A percentile compares a stretch with the other conserved stretches of the same genome.
These are phyloP conservation scores for Neoaliturus tenellus DNA, from an alignment of 2,888 invertebrate species.

Conservation along the genomic window DNA sequence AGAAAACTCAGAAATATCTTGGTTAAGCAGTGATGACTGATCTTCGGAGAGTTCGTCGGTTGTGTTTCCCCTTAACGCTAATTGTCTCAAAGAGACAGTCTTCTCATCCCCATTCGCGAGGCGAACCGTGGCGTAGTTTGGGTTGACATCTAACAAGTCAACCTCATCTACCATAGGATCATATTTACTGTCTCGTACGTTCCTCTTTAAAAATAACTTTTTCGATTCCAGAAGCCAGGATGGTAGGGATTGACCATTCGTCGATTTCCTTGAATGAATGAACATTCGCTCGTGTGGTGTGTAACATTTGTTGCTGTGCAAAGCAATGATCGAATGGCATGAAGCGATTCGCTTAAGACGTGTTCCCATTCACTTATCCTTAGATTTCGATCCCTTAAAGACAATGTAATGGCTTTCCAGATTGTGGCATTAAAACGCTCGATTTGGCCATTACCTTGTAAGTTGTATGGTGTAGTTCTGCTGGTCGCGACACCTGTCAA, in stretches of 20 bases:
- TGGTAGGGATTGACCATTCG: slow-evolving; percentile 59
- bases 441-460: slow-evolving; percentile 57
- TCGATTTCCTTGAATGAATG: slow-evolving; percentile 57
- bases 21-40: too few species aligned
- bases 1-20: too few species aligned
- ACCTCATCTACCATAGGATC: slow-evolving; percentile 60
- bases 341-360: neutral
- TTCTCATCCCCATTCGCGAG: slow-evolving; percentile 59
- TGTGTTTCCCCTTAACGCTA: too few species aligned
- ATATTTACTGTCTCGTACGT: slow-evolving; percentile 59
- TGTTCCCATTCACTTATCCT: slow-evolving; percentile 45
- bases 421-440: slow-evolving; percentile 10
- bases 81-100: too few species aligned
- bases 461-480: slow-evolving; percentile 61
- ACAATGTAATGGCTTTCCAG: neutral
- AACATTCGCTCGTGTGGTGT: too few species aligned
- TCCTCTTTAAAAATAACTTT: slow-evolving; percentile 59
- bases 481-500: slow-evolving; percentile 58
- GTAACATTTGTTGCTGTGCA: too few species aligned
- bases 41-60: too few species aligned
- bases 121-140: slow-evolving; percentile 58
- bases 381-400: slow-evolving; percentile 10
- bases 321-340: too few species aligned
- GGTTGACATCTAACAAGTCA: slow-evolving; percentile 61
- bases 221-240: slow-evolving; percentile 60